Evolutionary conservation across 2,797 vertebrate genomes (phyloP).

Genomic region (Squalus acanthias): DNA sequence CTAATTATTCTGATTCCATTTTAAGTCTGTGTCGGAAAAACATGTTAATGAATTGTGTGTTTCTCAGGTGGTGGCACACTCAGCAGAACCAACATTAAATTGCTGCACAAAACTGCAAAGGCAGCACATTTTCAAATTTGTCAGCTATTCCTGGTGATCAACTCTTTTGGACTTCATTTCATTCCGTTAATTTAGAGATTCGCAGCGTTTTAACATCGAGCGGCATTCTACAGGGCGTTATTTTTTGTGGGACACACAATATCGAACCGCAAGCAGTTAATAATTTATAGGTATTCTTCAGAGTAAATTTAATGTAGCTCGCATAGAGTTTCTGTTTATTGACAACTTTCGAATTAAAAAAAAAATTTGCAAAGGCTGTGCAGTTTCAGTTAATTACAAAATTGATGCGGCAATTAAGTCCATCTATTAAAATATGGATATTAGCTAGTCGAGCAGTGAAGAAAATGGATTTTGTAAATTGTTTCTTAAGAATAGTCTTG

Average conservation of each 20-base stretch:
- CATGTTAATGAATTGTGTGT: neutral
- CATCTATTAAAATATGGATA: neutral
- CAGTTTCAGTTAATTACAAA: neutral
- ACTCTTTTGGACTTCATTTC: neutral
- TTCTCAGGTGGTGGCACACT: neutral
- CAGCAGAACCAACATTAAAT: neutral
- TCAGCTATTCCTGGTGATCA: neutral
- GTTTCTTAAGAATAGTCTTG: neutral
- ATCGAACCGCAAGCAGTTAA: neutral
- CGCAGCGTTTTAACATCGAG: neutral
- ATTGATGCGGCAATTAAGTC: neutral
- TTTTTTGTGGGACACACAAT: neutral
- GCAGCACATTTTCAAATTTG: neutral
- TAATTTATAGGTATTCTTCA: neutral
- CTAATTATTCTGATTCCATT: neutral
- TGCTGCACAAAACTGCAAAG: neutral
- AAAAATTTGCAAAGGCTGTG: neutral
- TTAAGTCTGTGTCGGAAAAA: neutral
- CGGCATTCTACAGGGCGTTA: neutral
- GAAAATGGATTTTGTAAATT: neutral
- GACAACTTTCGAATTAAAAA: neutral
- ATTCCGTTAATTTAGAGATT: neutral
- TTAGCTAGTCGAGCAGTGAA: neutral
- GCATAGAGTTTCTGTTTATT: neutral
- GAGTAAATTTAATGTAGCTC: neutral